Evolutionary conservation across 1,140 invertebrate genomes (phyloP).

Genomic region (Pseudomyrmex sp.): DNA sequence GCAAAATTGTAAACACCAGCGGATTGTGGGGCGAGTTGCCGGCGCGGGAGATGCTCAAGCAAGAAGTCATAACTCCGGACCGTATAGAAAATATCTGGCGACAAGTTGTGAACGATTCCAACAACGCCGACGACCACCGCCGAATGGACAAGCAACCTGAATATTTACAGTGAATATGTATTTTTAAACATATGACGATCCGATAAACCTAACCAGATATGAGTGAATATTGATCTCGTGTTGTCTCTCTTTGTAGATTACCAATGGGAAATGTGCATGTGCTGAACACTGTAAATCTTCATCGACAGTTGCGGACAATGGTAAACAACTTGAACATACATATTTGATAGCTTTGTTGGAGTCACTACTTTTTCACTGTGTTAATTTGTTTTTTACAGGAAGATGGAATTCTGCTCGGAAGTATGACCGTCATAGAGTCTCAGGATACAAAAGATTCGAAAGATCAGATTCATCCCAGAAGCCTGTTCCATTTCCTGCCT

Average conservation of each 20-base stretch:
- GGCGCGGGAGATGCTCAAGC: slow-evolving; percentile 80
- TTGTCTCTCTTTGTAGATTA: slow-evolving; percentile 70
- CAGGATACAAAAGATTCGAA: slow-evolving; percentile 58
- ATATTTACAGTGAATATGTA: slow-evolving; percentile 78
- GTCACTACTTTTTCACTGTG: background rate
- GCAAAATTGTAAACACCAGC: slow-evolving; percentile 71
- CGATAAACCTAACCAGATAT: background rate
- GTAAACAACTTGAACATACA: slow-evolving; percentile 69
- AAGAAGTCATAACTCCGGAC: slow-evolving; percentile 83
- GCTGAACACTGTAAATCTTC: slow-evolving; percentile 81
- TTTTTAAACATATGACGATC: background rate
- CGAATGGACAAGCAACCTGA: slow-evolving; percentile 80
- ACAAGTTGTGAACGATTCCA: slow-evolving; percentile 82
- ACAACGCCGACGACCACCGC: slow-evolving; percentile 80
- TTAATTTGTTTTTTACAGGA: slow-evolving; percentile 69
- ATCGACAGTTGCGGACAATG: slow-evolving; percentile 80
- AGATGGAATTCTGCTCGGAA: slow-evolving; percentile 76
- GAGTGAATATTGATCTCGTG: background rate
- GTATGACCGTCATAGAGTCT: slow-evolving; percentile 75
- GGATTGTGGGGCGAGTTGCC: slow-evolving; percentile 82
- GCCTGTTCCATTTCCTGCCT: slow-evolving; percentile 74
- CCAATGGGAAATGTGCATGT: slow-evolving; percentile 81
- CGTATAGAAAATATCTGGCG: slow-evolving; percentile 84
- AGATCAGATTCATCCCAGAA: slow-evolving; percentile 56
- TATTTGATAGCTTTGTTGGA: background rate